Base-by-base conservation (phyloP, 2,797 vertebrate genomes). In the Synanceia verrucosa region DNA sequence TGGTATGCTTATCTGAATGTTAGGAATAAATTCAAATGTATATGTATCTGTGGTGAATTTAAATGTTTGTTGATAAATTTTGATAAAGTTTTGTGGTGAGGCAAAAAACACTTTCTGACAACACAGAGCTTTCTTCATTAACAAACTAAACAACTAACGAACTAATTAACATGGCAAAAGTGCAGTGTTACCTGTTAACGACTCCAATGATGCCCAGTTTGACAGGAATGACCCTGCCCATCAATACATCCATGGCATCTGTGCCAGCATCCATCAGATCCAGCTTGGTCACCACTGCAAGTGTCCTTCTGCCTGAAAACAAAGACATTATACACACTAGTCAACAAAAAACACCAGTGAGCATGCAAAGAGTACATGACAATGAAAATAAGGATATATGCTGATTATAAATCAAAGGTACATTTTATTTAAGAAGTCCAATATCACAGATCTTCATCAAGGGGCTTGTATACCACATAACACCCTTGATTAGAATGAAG, bases 201-300 rank as follows among this genome's bases (percentile, higher is more conserved):
- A 99, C 95, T 78, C 98, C 98, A 78, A 99, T 97, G 73, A 99
- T 97, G 69, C 98, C 98, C 89, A 99, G 95, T 88, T 99, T 99
- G 56, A 99, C 97, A 41, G 97, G 97, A 89, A 99, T 98, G 81
- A 99, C 98, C 86, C 97, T 93, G 86, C 98, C 98, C 96, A 97
- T 97, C 33, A 99, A 90, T 12, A 99, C 96, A 73, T 99, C 98
- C 97, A 99, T 98, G 64, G 98, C 97, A 67, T 99, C 98, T n/a
- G 98, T 99, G 13, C 97, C 98, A 18, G 98, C 98, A 82, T 99
- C 98, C 98, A 99, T 99, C 84, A 99, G 95, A 84, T 99, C 97
- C 81, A 99, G 92, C 86, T 99, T 99, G 70, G 98, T 99, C 90
- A 99, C 96, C 69, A 99, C 98, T 57, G 98, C 98, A 57, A 99